Conservation (phyloP, 2,888 invertebrate genomes). For the Tetragonisca angustula region DNA sequence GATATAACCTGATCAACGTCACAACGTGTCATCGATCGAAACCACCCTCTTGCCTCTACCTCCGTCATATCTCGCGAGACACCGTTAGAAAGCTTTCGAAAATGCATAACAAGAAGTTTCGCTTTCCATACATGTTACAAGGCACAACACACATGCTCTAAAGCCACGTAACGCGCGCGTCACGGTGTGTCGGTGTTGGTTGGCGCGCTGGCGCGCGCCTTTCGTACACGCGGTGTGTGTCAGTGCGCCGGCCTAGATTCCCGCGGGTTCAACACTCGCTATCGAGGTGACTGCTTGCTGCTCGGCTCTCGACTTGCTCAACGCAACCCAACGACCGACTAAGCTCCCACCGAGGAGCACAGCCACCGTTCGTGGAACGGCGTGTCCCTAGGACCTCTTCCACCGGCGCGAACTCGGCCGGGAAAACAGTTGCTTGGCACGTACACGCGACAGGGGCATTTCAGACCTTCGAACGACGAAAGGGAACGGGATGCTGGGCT, state of each 20-base stretch:
- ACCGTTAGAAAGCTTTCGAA: not conserved
- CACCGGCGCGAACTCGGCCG: conserved; percentile 32
- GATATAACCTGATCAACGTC: too few species aligned
- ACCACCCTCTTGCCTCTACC: not conserved
- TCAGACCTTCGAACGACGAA: conserved; percentile 19
- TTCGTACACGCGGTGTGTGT: conserved; percentile 84
- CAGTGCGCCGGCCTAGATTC: conserved; percentile 85
- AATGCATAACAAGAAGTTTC: conserved; percentile 43
- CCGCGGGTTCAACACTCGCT: conserved; percentile 83
- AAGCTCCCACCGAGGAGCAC: conserved; percentile 72
- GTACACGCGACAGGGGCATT: conserved; percentile 36
- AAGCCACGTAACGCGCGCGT: not conserved
- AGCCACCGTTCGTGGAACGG: conserved; percentile 61
- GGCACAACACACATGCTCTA: not conserved
- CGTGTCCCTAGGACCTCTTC: conserved; percentile 65
- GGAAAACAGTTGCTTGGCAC: conserved; percentile 39
- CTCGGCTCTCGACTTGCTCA: conserved; percentile 74
- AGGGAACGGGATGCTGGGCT: not conserved
- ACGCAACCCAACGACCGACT: conserved; percentile 75
- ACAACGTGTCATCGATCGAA: not conserved
- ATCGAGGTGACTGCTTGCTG: conserved; percentile 83
- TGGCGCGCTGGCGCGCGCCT: conserved; percentile 52
- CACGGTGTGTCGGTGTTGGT: conserved; percentile 14
- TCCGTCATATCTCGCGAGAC: not conserved
- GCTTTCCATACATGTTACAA: conserved; percentile 44